Conservation (phyloP, 2,797 vertebrate genomes). For the Enteromius fasciolatus region DNA sequence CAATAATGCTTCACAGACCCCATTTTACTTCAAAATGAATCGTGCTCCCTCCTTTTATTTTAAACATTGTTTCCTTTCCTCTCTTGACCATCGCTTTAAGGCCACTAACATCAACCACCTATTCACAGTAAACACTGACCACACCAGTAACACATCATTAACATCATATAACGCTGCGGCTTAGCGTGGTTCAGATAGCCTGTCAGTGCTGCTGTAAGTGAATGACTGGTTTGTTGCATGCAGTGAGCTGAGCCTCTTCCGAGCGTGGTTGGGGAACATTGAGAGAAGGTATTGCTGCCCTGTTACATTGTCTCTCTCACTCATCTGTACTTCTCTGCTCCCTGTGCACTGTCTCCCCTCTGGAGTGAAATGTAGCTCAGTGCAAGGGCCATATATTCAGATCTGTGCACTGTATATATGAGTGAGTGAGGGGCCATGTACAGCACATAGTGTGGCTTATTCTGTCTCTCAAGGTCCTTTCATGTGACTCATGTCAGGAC, state of each 20-base stretch:
- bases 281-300: constrained; percentile 71
- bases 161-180: not conserved
- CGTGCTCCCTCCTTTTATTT: too few relatives aligned
- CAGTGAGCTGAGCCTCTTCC: constrained; percentile 75
- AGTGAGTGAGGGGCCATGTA: constrained; percentile 8
- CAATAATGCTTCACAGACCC: not conserved
- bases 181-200: constrained; percentile 42
- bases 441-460: constrained; percentile 24
- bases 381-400: constrained; percentile 45
- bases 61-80: not conserved
- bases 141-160: not conserved
- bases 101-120: not conserved
- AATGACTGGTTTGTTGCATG: constrained; percentile 69
- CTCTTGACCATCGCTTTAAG: not conserved
- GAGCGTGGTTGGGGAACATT: constrained; percentile 75
- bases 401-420: constrained; percentile 44
- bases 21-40: not conserved
- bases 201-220: constrained; percentile 59
- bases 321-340: constrained; percentile 18
- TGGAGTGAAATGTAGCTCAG: constrained; percentile 23
- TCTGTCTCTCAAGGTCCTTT: not conserved
- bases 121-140: not conserved
- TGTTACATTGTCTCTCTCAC: constrained; percentile 50
- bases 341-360: constrained; percentile 1
- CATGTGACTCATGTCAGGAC: constrained; percentile 15